Base-by-base conservation (phyloP, 2,797 vertebrate species). In the Peromyscus nudipes region DNA sequence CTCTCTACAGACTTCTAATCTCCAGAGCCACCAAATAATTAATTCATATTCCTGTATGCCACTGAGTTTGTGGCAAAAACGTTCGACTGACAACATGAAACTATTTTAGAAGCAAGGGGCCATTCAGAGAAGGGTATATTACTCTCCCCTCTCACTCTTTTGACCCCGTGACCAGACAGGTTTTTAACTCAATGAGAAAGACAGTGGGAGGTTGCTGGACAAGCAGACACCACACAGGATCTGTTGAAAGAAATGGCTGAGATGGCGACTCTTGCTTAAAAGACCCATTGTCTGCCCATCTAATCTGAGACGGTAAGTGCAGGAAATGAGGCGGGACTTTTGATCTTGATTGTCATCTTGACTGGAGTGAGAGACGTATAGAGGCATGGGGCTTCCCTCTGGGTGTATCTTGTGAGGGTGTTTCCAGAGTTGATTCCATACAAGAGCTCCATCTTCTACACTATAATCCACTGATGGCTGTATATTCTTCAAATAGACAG, bases 41-140 rank as follows among this genome's bases (percentile, higher is more conserved):
- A 27, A 40, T 23, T 25, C 49, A 1, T 12, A 40, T 25, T 34
- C 52, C 21, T 94, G 0, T 52, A 40, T 65, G 8, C 21, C 6
- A 25, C 71, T 31, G 31, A 21, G 16, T 71, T 21, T n/a, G 55
- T 52, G 46, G n/a, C 31, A 46, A 55, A n/a, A 23, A 64, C 46
- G 25, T 29, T 52, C 14, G 5, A 73, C 43, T 27, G 29, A 7
- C 49, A 31, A 2, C 0, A 46, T 71, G 71, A 95, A 69, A 40
- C 8, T 0, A 5, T 55, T 16, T 62, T 37, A 57, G 62, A 62
- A 80, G 14, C 46, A 43, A 75, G 3, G 62, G 37, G 49, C 8
- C 67, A 40, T 14, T 52, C 43, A 12, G 2, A 49, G 6, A 7
- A 31, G 2, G 5, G 3, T 0, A 11, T n/a, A 2, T 16, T 23